phyloP scores from a whole-genome alignment of 2,113 vertebrate genomes.

The Entelurus aequoreus region DNA sequence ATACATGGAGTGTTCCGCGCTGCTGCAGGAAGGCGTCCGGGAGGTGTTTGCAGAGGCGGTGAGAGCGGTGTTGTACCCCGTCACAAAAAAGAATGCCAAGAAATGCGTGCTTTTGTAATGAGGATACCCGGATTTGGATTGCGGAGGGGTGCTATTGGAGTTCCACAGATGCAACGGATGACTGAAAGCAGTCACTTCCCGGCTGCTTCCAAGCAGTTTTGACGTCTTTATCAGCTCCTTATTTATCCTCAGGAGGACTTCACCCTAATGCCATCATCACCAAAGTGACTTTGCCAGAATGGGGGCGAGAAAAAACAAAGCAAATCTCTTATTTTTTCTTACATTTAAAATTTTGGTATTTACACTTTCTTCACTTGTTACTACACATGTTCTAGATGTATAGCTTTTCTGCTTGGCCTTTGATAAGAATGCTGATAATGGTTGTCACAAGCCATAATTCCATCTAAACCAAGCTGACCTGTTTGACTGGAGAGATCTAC shows the following conservation, averaged over 20 bases:
- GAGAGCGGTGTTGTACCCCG: conserved; percentile 85
- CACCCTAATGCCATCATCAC: conserved; percentile 52
- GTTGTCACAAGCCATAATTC: conserved; percentile 60
- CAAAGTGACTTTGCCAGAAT: conserved; percentile 65
- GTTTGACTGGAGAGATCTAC: conserved; percentile 66
- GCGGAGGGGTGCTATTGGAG: conserved; percentile 36
- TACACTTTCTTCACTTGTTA: conserved; percentile 55
- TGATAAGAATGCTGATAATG: conserved; percentile 49
- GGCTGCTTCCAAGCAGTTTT: conserved; percentile 34
- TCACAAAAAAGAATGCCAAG: conserved; percentile 84
- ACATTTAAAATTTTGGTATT: conserved; percentile 64
- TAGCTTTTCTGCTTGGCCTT: conserved; percentile 58
- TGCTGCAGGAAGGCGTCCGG: conserved; percentile 84
- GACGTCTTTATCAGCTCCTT: conserved; percentile 41
- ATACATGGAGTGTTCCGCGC: conserved; percentile 89
- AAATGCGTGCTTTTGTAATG: conserved; percentile 87
- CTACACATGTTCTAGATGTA: conserved; percentile 57
- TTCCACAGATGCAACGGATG: conserved; percentile 46
- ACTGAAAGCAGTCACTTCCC: conserved; percentile 34
- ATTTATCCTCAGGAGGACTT: conserved; percentile 54
- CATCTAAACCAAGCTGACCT: conserved; percentile 48
- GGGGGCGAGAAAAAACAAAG: conserved; percentile 40
- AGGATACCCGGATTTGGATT: conserved; percentile 61
- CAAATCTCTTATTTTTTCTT: conserved; percentile 50
- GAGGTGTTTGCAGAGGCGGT: conserved; percentile 90